Evolutionary conservation across 1,140 invertebrate species (phyloP), one percentile per base, ranked within the genome.

Genomic region (Euura lappo): DNA sequence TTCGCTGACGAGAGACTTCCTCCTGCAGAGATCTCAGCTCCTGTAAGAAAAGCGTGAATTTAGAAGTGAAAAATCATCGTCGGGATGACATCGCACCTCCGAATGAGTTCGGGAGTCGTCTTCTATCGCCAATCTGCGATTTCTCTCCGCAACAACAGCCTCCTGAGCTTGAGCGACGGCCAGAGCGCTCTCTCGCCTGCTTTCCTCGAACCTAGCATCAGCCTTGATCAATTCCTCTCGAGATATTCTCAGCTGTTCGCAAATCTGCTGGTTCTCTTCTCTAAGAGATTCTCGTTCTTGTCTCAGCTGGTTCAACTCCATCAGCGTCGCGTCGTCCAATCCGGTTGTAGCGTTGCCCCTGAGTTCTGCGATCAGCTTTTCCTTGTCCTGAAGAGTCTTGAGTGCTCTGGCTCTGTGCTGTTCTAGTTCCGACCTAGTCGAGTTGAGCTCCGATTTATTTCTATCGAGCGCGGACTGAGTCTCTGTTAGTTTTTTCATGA

Each of bases 361-460:
- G 10, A 95, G 83, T 79, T 91, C 91, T 10, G 89, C 80, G 73
- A 95, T 95, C 11, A 95, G 83, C 76, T 92, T 90, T 77, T 96
- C 94, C 84, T 95, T 95, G 73, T 93, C 92, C 83, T 94, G 90
- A 28, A 96, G 84, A 71, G 94, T 95, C 77, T 91, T 91, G 71
- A 94, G 89, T 6, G 94, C 95, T 77, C 92, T 89, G 5, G 86
- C 86, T 83, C 92, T 92, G 83, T 95, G 94, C 73, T 93, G 92
- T 76, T 91, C 89, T 69, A 93, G 86, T 79, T 93, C 93, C 42
- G 88, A 89, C 76, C 91, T 90, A 65, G 90, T 86, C 11, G 88
- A 84, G 67, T 85, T 84, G 13, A 91, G 82, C 77, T 91, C 91
- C 83, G 90, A 86, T 86, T 90, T 88, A 84, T 90, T 84, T 82